A percentile compares a stretch with the other conserved stretches of the same genome.
phyloP scores from a whole-genome alignment of 2,797 vertebrate species.

The Poecilia picta region DNA sequence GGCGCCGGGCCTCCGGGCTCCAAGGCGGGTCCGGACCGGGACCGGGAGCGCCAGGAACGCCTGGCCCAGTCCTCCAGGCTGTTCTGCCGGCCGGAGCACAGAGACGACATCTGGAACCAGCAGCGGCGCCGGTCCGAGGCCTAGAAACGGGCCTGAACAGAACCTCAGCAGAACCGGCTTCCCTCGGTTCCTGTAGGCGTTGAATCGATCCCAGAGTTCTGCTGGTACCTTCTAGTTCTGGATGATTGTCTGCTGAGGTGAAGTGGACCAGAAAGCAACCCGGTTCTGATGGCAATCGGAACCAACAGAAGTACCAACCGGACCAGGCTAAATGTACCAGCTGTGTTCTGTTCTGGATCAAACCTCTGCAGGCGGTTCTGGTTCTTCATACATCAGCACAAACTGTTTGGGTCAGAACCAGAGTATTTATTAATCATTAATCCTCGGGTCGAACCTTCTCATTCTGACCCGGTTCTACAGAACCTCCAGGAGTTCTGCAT shows the following conservation, averaged over 20 bases:
- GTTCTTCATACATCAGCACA: background rate
- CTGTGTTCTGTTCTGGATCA: background rate
- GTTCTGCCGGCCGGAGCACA: constrained; percentile 76
- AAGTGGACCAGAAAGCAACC: background rate
- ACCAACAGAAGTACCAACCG: background rate
- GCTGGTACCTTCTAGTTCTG: background rate
- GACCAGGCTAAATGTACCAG: background rate
- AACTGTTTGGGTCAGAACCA: background rate
- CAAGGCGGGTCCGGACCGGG: constrained; percentile 33
- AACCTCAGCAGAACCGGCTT: background rate
- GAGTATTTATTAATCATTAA: background rate
- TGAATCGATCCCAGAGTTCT: background rate
- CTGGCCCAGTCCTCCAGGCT: constrained; percentile 73
- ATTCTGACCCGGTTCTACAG: constrained; percentile 1
- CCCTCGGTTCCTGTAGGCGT: background rate
- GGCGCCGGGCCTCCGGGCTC: constrained; percentile 19
- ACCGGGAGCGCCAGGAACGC: constrained; percentile 63
- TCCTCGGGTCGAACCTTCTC: constrained; percentile 18
- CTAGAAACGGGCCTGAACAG: constrained; percentile 32
- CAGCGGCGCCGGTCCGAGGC: constrained; percentile 69
- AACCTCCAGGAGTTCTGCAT: background rate
- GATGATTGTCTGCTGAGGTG: background rate
- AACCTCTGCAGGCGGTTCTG: background rate
- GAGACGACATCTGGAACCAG: constrained; percentile 77
- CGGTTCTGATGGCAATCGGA: background rate